These are phyloP conservation scores for Aldabrachelys gigantea DNA, from an alignment of 2,113 vertebrate genomes.

Conservation along the genomic window DNA sequence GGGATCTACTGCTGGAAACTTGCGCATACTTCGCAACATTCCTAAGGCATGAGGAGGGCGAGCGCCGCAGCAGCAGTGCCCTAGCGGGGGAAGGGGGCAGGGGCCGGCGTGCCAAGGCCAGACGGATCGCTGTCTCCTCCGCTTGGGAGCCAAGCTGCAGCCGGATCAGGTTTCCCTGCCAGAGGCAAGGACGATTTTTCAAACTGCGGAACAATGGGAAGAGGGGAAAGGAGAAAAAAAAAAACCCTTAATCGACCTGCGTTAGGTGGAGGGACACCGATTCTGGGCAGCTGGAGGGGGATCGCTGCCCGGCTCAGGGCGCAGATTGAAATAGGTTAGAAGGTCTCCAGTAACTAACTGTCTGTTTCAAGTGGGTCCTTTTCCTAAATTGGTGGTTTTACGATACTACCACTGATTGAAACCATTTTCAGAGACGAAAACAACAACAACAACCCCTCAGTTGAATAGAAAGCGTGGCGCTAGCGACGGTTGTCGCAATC, in stretches of 20 bases:
- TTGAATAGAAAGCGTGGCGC: too few species aligned
- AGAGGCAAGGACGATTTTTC: not conserved
- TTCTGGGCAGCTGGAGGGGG: too few species aligned
- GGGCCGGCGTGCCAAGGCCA: not conserved
- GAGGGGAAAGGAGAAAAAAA: not conserved
- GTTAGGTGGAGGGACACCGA: not conserved
- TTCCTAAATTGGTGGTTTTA: constrained; percentile 6
- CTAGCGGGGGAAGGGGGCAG: constrained; percentile 48
- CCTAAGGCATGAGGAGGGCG: constrained; percentile 88
- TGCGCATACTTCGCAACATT: constrained; percentile 86
- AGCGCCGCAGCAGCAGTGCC: constrained; percentile 69
- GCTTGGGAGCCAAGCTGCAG: constrained; percentile 36
- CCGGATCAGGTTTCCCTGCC: constrained; percentile 57
- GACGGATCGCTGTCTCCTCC: constrained; percentile 42
- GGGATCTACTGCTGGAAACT: constrained; percentile 86
- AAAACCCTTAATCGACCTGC: not conserved
- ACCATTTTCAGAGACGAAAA: not conserved
- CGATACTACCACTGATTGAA: not conserved
- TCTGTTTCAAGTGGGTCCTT: constrained; percentile 55
- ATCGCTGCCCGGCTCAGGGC: not conserved
- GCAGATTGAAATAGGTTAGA: not conserved
- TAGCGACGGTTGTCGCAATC: too few species aligned
- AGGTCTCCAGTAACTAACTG: constrained; percentile 70
- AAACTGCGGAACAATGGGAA: constrained; percentile 24
- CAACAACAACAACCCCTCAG: not conserved